These are phyloP conservation scores for Aphaenogaster rudis DNA, from an alignment of 1,140 invertebrate genomes.

Conservation along the genomic window DNA sequence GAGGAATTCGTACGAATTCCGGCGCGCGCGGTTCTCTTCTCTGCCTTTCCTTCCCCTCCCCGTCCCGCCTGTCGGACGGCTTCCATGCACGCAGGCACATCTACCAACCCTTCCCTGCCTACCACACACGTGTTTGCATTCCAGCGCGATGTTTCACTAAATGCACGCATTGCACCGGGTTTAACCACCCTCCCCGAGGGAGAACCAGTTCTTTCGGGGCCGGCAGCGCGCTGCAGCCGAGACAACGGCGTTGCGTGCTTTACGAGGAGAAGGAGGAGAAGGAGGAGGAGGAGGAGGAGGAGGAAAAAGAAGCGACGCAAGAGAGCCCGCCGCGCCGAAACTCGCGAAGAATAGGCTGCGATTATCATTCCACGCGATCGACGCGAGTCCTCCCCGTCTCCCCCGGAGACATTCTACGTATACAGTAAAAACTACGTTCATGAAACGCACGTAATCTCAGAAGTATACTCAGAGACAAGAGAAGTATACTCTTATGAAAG, in stretches of 20 bases:
- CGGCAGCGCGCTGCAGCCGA: constrained; percentile 38
- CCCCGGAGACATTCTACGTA: background rate
- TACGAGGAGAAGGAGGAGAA: constrained; percentile 37
- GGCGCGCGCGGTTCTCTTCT: constrained; percentile 34
- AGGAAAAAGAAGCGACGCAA: constrained; percentile 10
- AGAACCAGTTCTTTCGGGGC: constrained; percentile 78
- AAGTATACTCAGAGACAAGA: background rate
- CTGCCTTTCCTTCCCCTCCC: background rate
- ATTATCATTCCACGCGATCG: constrained; percentile 25
- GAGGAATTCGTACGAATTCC: constrained; percentile 66
- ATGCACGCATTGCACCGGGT: constrained; percentile 78
- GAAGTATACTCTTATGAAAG: background rate
- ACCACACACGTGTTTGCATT: constrained; percentile 73
- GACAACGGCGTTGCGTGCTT: constrained; percentile 53
- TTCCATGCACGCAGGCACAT: constrained; percentile 59
- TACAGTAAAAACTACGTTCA: background rate
- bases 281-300: background rate
- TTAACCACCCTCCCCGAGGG: constrained; percentile 74
- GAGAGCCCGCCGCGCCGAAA: constrained; percentile 53
- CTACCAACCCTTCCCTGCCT: constrained; percentile 29
- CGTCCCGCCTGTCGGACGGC: constrained; percentile 5
- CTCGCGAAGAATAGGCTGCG: background rate
- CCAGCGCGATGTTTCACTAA: constrained; percentile 78
- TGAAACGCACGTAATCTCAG: background rate
- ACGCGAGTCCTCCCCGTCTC: background rate